A percentile compares a stretch with the other conserved stretches of the same genome.
Evolutionary conservation across 1,140 invertebrate genomes (phyloP).

Genomic region (Aphelinus certus): DNA sequence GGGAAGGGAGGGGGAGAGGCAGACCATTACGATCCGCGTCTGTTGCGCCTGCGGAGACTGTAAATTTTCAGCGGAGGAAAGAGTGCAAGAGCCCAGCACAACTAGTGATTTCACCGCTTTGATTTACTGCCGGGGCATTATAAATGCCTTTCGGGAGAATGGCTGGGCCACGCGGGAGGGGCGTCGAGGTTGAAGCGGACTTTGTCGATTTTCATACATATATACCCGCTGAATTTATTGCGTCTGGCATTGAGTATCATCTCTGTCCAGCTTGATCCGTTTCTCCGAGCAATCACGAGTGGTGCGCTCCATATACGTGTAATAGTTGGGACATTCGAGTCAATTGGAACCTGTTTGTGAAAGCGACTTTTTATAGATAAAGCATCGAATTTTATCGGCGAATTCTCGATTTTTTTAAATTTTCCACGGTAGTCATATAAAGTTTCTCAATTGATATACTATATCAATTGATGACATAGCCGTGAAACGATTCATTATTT

Average conservation of each 20-base stretch:
- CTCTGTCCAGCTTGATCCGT: background rate
- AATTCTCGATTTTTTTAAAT: no score
- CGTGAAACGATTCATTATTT: no score
- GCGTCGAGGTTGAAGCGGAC: background rate
- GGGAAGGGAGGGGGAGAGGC: no score
- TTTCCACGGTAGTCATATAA: no score
- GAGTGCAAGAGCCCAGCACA: background rate
- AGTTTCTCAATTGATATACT: no score
- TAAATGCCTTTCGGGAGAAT: slow-evolving; percentile 8
- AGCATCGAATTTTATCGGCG: no score
- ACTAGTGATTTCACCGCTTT: slow-evolving; percentile 36
- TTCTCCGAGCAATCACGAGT: no score
- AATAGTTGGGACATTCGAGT: no score
- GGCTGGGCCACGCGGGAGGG: background rate
- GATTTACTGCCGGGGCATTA: slow-evolving; percentile 17
- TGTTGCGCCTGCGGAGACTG: slow-evolving; percentile 15
- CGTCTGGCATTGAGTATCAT: slow-evolving; percentile 12
- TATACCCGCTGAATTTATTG: slow-evolving; percentile 4
- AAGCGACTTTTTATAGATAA: no score
- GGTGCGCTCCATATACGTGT: no score
- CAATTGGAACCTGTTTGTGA: no score
- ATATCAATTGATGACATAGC: no score
- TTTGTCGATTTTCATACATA: slow-evolving; percentile 18
- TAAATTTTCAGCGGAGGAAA: slow-evolving; percentile 16
- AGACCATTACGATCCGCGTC: slow-evolving; percentile 12